phyloP scores from a whole-genome alignment of 2,888 invertebrate genomes.

The Cantharis flavilabris region DNA sequence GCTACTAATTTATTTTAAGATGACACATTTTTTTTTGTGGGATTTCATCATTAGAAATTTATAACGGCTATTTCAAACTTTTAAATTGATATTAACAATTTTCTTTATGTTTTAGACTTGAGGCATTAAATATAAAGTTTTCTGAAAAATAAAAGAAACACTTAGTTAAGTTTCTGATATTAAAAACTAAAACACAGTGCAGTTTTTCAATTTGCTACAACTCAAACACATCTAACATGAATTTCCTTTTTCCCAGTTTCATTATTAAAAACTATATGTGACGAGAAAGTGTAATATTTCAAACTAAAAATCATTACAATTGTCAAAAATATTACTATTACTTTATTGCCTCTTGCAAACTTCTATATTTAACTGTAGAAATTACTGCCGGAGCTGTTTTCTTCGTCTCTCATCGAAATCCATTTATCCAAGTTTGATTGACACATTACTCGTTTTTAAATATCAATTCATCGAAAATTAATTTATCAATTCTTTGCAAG shows the following conservation, averaged over 20 bases:
- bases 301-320: neutral
- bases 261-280: neutral
- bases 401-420: too few species aligned
- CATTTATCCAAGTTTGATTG: too few species aligned
- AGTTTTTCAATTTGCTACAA: neutral
- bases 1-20: neutral
- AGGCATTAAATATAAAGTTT: neutral
- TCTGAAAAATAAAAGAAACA: neutral
- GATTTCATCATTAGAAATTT: neutral
- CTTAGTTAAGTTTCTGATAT: neutral
- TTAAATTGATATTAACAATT: neutral
- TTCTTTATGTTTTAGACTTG: neutral
- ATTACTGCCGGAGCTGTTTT: neutral
- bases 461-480: too few species aligned
- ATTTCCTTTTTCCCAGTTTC: neutral
- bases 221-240: neutral
- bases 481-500: too few species aligned
- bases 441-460: too few species aligned
- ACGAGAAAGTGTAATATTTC: neutral
- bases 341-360: neutral
- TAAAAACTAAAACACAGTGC: neutral
- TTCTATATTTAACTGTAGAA: neutral
- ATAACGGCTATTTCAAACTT: neutral
- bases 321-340: neutral
- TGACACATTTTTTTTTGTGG: neutral